These are phyloP conservation scores for Olivierus martensii DNA, from an alignment of 1,140 invertebrate species.

Conservation along the genomic window DNA sequence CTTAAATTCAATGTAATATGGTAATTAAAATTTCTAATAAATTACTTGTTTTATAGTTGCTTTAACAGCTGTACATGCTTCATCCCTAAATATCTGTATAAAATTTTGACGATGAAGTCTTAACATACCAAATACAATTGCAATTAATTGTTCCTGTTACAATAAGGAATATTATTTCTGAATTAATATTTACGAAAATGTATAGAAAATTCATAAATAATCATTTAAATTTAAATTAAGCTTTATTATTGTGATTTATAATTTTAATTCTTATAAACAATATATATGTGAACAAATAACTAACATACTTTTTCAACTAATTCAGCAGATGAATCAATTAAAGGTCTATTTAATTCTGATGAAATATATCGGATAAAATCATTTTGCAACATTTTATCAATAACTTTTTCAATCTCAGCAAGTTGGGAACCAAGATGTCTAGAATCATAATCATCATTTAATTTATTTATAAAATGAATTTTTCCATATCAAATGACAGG, in stretches of 20 bases:
- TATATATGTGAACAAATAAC: no score
- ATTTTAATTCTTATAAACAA: no score
- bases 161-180: slow-evolving; percentile 2
- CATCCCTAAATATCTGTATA: slow-evolving; percentile 73
- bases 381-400: slow-evolving; percentile 91
- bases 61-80: slow-evolving; percentile 75
- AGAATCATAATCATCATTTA: no score
- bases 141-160: slow-evolving; percentile 61
- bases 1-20: no score
- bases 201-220: background rate
- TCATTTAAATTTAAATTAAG: background rate
- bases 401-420: slow-evolving; percentile 89
- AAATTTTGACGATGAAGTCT: slow-evolving; percentile 73
- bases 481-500: no score
- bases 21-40: no score
- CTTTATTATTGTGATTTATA: no score
- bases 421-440: slow-evolving; percentile 89
- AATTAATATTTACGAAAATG: background rate
- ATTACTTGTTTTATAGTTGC: slow-evolving; percentile 71
- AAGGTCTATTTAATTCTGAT: slow-evolving; percentile 75
- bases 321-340: slow-evolving; percentile 18
- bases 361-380: slow-evolving; percentile 89
- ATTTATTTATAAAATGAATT: no score
- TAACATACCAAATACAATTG: slow-evolving; percentile 76
- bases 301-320: no score